Percentiles rank a stretch among this genome's conserved stretches.
Conservation (phyloP, 1,140 invertebrate species). For the Diorhabda carinulata region DNA sequence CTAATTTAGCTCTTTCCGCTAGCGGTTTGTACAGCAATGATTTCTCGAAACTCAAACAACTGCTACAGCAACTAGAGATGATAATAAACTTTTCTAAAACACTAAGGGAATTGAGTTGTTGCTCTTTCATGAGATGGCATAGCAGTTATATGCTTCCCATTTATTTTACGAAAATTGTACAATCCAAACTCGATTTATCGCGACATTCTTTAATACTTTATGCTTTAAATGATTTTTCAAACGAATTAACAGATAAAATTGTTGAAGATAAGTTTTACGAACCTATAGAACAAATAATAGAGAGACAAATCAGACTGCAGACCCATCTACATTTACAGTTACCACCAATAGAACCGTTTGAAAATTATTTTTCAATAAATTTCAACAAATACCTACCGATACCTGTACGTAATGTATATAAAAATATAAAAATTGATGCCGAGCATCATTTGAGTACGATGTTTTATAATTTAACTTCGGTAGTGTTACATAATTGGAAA, state of each 20-base stretch:
- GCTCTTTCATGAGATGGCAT: conserved; percentile 81
- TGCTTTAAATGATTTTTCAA: conserved; percentile 59
- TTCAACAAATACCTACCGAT: conserved; percentile 37
- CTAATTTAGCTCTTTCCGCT: conserved; percentile 65
- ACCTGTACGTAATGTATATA: conserved; percentile 35
- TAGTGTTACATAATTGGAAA: conserved; percentile 96
- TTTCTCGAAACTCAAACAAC: conserved; percentile 51
- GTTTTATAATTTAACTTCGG: conserved; percentile 97
- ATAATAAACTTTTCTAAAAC: conserved; percentile 59
- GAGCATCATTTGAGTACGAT: conserved; percentile 92
- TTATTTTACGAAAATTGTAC: conserved; percentile 70
- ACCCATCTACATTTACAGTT: conserved; percentile 88
- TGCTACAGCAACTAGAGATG: conserved; percentile 61
- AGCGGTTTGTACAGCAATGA: conserved; percentile 55
- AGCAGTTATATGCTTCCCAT: conserved; percentile 65
- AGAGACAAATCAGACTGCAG: conserved; percentile 85
- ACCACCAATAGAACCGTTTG: conserved; percentile 54
- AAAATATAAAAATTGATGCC: conserved; percentile 56
- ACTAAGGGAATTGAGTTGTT: conserved; percentile 63
- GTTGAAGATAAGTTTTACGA: conserved; percentile 58
- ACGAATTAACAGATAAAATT: conserved; percentile 43
- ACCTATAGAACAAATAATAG: conserved; percentile 79
- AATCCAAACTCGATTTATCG: conserved; percentile 58
- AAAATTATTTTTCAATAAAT: conserved; percentile 35
- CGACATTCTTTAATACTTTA: conserved; percentile 63